Evolutionary conservation across 2,888 invertebrate species (phyloP).

Genomic region (Melolontha melolontha): DNA sequence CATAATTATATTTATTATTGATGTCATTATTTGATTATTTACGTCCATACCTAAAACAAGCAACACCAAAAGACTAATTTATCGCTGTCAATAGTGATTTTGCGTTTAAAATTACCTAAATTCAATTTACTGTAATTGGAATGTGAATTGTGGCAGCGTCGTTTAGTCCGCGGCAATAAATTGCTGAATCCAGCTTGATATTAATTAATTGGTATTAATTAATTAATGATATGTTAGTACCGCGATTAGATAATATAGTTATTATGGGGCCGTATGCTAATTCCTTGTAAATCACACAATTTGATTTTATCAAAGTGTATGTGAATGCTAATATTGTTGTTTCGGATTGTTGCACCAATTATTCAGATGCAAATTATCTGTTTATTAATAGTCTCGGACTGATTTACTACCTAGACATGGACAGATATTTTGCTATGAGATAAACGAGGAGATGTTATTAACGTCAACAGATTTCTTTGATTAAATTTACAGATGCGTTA

Average conservation of each 20-base stretch:
- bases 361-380: conserved; percentile 45
- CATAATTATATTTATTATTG: no score
- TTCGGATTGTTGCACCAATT: conserved; percentile 49
- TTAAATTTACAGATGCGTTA: no score
- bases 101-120: no score
- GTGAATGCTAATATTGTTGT: conserved; percentile 59
- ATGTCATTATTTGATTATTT: no score
- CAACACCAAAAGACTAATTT: no score
- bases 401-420: conserved; percentile 35
- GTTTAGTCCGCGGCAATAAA: conserved; percentile 5
- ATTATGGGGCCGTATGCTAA: conserved; percentile 64
- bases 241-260: conserved; percentile 64
- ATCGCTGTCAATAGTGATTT: no score
- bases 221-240: conserved; percentile 60
- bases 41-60: no score
- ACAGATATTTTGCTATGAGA: no score
- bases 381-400: conserved; percentile 44
- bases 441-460: no score
- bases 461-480: no score
- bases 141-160: background rate
- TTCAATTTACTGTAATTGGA: no score
- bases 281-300: conserved; percentile 65
- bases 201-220: conserved; percentile 61
- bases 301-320: conserved; percentile 60
- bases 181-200: conserved; percentile 41